Evolutionary conservation across 2,113 vertebrate genomes (phyloP).

Genomic region (Oreocharis arfaki): DNA sequence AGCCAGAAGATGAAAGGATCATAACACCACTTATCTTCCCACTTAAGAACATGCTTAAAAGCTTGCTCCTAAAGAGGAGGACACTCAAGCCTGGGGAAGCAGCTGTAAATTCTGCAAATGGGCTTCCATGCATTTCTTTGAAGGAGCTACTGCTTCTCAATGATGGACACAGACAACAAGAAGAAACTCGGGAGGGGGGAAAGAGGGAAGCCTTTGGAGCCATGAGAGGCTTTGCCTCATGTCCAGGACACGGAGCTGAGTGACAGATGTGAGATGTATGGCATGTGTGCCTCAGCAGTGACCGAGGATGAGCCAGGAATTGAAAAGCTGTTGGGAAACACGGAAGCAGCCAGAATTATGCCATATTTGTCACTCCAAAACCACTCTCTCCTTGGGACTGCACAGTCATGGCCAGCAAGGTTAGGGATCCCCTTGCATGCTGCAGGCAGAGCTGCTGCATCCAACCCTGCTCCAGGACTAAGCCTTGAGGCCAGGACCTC

Average conservation of each 20-base stretch:
- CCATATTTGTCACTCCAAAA: background rate
- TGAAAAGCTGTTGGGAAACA: background rate
- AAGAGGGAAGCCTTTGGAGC: background rate
- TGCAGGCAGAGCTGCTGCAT: background rate
- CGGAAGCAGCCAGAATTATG: background rate
- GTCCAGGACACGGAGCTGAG: background rate
- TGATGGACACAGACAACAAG: background rate
- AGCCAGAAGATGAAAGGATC: slow-evolving; percentile 51
- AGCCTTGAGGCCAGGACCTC: background rate
- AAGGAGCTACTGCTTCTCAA: background rate
- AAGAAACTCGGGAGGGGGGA: background rate
- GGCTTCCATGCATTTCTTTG: background rate
- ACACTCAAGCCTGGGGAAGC: background rate
- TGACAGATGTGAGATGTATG: background rate
- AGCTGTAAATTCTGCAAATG: slow-evolving; percentile 41
- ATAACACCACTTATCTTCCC: slow-evolving; percentile 31
- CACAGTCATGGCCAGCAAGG: background rate
- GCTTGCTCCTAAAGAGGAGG: slow-evolving; percentile 15
- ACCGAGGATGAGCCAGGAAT: background rate
- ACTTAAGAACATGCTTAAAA: slow-evolving; percentile 48
- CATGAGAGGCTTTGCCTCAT: background rate
- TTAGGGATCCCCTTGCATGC: background rate
- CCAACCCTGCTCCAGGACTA: background rate
- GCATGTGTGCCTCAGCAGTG: background rate
- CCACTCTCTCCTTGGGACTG: background rate